A percentile compares a stretch with the other conserved stretches of the same genome.
Evolutionary conservation across 1,140 invertebrate species (phyloP).

Genomic region (Hylaeus anthracinus): DNA sequence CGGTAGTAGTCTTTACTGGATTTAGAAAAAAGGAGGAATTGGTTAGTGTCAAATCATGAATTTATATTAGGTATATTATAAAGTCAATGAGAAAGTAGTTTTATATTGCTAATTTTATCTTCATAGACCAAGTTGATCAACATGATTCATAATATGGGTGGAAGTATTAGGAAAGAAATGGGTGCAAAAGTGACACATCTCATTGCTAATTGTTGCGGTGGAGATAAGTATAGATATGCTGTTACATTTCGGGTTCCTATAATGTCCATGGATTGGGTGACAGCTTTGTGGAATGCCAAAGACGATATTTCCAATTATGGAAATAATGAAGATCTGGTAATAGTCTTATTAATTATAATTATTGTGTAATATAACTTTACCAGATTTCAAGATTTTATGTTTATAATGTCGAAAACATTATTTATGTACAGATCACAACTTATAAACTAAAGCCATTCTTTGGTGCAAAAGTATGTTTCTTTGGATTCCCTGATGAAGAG

Average conservation of each 20-base stretch:
- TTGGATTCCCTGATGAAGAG: slow-evolving; percentile 94
- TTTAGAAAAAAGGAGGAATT: slow-evolving; percentile 93
- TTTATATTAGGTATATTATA: slow-evolving; percentile 8
- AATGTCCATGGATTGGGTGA: slow-evolving; percentile 93
- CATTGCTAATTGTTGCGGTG: slow-evolving; percentile 91
- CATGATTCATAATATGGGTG: slow-evolving; percentile 96
- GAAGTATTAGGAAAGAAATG: slow-evolving; percentile 94
- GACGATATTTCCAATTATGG: slow-evolving; percentile 86
- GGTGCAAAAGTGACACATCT: slow-evolving; percentile 94
- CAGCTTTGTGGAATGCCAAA: slow-evolving; percentile 90
- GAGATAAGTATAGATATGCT: slow-evolving; percentile 93
- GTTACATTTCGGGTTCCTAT: slow-evolving; percentile 93
- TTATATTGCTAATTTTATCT: slow-evolving; percentile 43
- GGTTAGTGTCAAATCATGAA: slow-evolving; percentile 81
- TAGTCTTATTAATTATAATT: slow-evolving; percentile 1
- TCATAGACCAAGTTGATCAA: slow-evolving; percentile 90
- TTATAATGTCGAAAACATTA: slow-evolving; percentile 2
- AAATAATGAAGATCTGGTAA: slow-evolving; percentile 84
- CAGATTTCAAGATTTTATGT: background rate
- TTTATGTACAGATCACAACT: slow-evolving; percentile 65
- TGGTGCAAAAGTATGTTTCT: slow-evolving; percentile 92
- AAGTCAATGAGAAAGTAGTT: slow-evolving; percentile 14
- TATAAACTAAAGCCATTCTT: slow-evolving; percentile 94
- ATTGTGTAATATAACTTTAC: background rate
- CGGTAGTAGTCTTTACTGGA: slow-evolving; percentile 94